Base-by-base conservation (phyloP, 2,113 vertebrate species). In the Periophthalmodon schlosseri region DNA sequence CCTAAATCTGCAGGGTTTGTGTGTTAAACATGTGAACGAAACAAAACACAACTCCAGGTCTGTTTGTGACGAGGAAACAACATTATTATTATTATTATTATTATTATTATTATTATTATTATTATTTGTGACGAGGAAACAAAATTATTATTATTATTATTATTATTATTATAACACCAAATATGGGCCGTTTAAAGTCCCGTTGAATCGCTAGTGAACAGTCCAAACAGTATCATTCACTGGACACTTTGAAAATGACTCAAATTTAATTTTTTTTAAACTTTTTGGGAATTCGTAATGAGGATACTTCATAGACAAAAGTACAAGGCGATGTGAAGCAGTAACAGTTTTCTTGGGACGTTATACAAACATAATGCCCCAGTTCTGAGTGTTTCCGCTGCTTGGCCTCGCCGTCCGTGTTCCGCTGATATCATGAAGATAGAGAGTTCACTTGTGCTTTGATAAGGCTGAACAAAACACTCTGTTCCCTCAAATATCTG, bases 361-460 rank as follows among this genome's bases (percentile, higher is more conserved):
- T 65, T 65, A 65, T 57, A 28, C 23, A 67, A 71, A 39, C 11
- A 34, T 49, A 82, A 76, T 56, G 84, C 77, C 77, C 79, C 69
- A 82, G 69, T 84, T 82, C 46, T 60, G 14, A 72, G 71, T 44
- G 73, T 61, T 83, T 83, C 86, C 85, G 79, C 76, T 34, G 47
- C 66, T 14, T 78, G 84, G 75, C 69, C 78, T 18, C 69, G 33
- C 44, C 67, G 81, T 76, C 78, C 85, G 56, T 76, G 47, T 88
- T 82, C 73, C 15, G 69, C 69, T 56, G 36, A 24, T 54, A 69
- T 76, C 74, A 47, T 47, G 46, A 73, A 36, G 58, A 74, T 36
- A 20, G 61, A 70, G 54, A 82, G 56, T 73, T 73, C 50, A 69
- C 52, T 23, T 0, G 0, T 47, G 54, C 57, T 64, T 78, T 80